These are phyloP conservation scores for Cebus imitator DNA, from an alignment of 2,113 vertebrate genomes.

Conservation along the genomic window DNA sequence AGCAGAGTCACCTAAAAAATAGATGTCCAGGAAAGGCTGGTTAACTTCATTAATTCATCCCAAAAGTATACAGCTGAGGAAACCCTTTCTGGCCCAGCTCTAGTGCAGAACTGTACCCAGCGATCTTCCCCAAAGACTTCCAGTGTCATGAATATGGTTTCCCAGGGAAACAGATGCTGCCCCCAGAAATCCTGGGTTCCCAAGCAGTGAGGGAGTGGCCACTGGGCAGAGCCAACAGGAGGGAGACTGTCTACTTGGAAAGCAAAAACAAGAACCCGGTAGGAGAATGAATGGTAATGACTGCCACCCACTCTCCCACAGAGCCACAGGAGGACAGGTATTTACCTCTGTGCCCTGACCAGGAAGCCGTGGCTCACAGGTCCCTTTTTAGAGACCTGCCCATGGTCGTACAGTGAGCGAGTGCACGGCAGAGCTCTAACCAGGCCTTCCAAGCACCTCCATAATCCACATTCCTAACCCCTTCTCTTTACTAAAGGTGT, in stretches of 20 bases:
- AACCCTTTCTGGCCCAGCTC: background rate
- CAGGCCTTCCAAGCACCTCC: background rate
- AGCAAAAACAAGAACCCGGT: background rate
- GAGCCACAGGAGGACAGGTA: no score
- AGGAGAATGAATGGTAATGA: no score
- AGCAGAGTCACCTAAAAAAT: background rate
- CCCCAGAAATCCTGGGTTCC: background rate
- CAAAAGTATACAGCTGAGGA: background rate
- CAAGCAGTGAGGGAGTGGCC: background rate
- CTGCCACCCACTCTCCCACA: background rate
- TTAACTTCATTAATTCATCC: background rate
- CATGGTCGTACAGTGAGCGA: background rate
- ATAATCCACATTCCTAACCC: background rate
- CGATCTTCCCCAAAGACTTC: background rate
- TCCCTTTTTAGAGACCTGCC: background rate
- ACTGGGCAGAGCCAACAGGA: background rate
- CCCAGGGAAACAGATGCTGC: background rate
- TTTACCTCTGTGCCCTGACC: no score
- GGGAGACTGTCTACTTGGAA: background rate
- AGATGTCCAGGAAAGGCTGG: background rate
- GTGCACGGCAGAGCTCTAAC: background rate
- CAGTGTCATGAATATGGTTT: background rate
- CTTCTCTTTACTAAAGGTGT: background rate
- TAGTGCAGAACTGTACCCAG: background rate
- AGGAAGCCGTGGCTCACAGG: background rate